Base-by-base conservation (phyloP, 2,797 vertebrate genomes). In the Cossypha dichroa region DNA sequence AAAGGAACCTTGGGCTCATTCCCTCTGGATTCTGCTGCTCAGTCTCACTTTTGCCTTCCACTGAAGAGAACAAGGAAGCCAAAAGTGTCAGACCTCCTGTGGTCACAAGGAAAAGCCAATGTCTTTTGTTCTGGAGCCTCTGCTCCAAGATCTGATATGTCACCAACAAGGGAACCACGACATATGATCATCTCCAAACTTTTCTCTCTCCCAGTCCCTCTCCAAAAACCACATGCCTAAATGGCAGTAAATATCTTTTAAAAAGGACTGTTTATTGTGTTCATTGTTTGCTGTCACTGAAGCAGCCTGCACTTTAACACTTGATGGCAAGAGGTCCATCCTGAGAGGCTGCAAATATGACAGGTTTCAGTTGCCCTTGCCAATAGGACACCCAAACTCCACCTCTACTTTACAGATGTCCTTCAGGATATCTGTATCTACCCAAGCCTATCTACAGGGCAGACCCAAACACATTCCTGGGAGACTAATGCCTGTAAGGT, bases 61-160 rank as follows among this genome's bases (percentile, higher is more conserved):
- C 14, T 67, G 45, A 68, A 76, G 7, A 58, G 31, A 72, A 33
- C 28, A 79, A 78, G 31, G 82, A 81, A 60, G 19, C 2, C 28
- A 26, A 55, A 90, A 80, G 2, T 1, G 9, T 54, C 40, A 59
- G 15, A 46, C 3, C 20, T 84, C 49, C 80, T 2, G 0, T 16
- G 22, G 7, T 31, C 40, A 54, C 25, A 67, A 52, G 18, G 10
- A 52, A 88, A 31, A 79, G 4, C 3, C 8, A 41, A 0, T 19
- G 11, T 10, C 7, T 83, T 89, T 74, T 70, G 7, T 60, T 80
- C 45, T 60, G 38, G 45, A 80, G 9, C n/a, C 15, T 73, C 40
- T 88, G 26, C 7, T 74, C 13, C 26, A 52, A 25, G 33, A 29
- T 69, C 38, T 51, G 40, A 25, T 51, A n/a, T 17, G 23, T 38